Conservation (phyloP, 1,140 invertebrate species). For the Phortica variegata region DNA sequence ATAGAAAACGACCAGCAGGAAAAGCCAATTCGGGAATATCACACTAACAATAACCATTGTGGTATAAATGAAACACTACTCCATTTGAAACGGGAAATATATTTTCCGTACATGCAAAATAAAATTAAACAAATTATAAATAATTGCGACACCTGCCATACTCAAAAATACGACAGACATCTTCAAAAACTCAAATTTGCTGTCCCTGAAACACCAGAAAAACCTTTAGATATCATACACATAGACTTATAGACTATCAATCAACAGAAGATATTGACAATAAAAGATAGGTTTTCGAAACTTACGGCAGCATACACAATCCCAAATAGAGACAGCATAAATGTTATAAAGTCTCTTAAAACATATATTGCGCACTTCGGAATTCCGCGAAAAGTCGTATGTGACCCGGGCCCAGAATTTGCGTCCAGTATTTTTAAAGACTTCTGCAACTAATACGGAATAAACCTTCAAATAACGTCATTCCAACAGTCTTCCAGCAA, state of each 20-base stretch:
- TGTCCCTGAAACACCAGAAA: constrained; percentile 2
- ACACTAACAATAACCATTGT: constrained; percentile 9
- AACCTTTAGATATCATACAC: constrained; percentile 5
- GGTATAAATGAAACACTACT: constrained; percentile 5
- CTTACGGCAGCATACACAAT: not conserved
- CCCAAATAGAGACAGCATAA: not conserved
- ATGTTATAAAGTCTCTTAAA: not conserved
- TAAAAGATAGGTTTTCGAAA: not conserved
- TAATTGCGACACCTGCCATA: constrained; percentile 9
- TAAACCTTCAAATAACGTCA: constrained; percentile 20
- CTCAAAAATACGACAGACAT: constrained; percentile 6
- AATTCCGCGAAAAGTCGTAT: constrained; percentile 7
- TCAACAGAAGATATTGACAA: not conserved
- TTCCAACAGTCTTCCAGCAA: constrained; percentile 14
- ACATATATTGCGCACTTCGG: not conserved
- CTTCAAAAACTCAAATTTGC: constrained; percentile 3
- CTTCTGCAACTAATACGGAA: constrained; percentile 20
- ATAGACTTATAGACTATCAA: constrained; percentile 2
- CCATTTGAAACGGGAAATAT: constrained; percentile 4
- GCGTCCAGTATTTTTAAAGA: constrained; percentile 26
- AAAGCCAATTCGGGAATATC: not conserved
- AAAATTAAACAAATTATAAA: constrained; percentile 8
- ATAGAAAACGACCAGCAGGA: not conserved
- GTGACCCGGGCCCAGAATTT: constrained; percentile 22
- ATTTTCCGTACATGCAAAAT: constrained; percentile 3